phyloP scores from a whole-genome alignment of 2,888 invertebrate genomes.

The Cataglyphis albicans region DNA sequence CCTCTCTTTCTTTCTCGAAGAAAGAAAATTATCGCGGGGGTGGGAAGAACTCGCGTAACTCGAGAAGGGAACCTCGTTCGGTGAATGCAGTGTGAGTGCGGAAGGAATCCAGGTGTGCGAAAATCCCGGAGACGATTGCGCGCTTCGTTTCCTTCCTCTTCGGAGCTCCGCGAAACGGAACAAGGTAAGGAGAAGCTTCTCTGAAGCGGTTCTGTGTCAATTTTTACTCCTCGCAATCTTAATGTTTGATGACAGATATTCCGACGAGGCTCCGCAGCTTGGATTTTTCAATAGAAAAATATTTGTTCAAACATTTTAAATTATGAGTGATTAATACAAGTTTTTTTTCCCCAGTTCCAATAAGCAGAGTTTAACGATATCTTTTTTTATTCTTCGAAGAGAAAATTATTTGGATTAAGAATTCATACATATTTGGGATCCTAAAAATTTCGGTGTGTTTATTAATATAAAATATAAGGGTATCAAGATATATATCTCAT shows the following conservation, averaged over 20 bases:
- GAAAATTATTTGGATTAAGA: neutral
- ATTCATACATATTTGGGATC: neutral
- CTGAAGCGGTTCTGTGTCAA: neutral
- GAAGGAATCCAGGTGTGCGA: constrained; percentile 44
- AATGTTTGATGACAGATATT: neutral
- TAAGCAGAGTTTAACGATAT: neutral
- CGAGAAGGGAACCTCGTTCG: constrained; percentile 26
- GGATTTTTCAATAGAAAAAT: constrained; percentile 5
- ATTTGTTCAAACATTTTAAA: neutral
- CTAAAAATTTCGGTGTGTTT: neutral
- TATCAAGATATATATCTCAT: neutral
- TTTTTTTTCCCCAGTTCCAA: neutral
- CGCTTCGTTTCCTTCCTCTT: constrained; percentile 31
- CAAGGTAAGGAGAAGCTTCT: constrained; percentile 12
- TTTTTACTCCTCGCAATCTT: neutral
- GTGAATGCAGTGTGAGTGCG: constrained; percentile 58
- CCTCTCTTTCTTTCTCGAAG: neutral
- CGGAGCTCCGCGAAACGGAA: neutral
- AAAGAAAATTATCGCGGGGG: constrained; percentile 28
- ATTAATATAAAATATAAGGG: neutral
- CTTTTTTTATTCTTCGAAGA: neutral
- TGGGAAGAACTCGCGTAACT: constrained; percentile 26
- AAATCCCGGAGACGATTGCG: constrained; percentile 26
- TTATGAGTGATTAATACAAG: neutral
- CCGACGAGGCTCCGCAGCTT: neutral